phyloP scores from a whole-genome alignment of 2,888 invertebrate species.

The Phlogophora meticulosa region DNA sequence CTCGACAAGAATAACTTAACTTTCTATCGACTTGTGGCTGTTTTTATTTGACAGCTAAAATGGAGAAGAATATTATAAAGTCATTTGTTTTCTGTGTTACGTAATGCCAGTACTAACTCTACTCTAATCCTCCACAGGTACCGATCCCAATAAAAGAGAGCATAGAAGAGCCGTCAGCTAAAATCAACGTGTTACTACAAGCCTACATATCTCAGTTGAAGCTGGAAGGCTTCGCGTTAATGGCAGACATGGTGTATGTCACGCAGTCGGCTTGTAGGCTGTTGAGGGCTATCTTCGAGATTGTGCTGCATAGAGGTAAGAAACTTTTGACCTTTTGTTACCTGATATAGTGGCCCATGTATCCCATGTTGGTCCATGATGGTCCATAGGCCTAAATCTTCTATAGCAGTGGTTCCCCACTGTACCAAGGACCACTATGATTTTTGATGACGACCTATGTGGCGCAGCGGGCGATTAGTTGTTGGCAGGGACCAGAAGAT shows the following conservation, averaged over 20 bases:
- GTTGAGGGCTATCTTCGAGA: slow-evolving; percentile 99
- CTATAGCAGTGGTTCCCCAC: too few species aligned
- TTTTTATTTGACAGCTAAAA: too few species aligned
- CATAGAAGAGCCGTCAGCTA: slow-evolving; percentile 99
- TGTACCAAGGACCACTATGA: too few species aligned
- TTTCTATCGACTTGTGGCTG: too few species aligned
- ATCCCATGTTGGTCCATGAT: background rate
- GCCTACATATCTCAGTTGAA: slow-evolving; percentile 99
- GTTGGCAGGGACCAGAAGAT: too few species aligned
- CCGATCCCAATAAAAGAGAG: slow-evolving; percentile 99
- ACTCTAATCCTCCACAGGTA: slow-evolving; percentile 95
- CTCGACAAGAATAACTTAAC: too few species aligned
- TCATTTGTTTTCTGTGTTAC: too few species aligned
- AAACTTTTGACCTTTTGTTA: accelerated
- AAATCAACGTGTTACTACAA: slow-evolving; percentile 98
- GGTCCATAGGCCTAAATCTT: too few species aligned
- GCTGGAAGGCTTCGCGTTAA: slow-evolving; percentile 99
- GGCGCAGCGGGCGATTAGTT: too few species aligned
- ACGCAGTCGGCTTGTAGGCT: slow-evolving; percentile 99
- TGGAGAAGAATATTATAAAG: too few species aligned
- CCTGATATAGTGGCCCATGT: background rate
- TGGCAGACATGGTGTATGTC: slow-evolving; percentile 99
- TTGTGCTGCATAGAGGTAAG: slow-evolving; percentile 94
- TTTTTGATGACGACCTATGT: too few species aligned
- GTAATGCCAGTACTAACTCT: background rate